Base-by-base conservation (phyloP, 92 coral and sea anemone species). In the Palythoa heliodiscus region DNA sequence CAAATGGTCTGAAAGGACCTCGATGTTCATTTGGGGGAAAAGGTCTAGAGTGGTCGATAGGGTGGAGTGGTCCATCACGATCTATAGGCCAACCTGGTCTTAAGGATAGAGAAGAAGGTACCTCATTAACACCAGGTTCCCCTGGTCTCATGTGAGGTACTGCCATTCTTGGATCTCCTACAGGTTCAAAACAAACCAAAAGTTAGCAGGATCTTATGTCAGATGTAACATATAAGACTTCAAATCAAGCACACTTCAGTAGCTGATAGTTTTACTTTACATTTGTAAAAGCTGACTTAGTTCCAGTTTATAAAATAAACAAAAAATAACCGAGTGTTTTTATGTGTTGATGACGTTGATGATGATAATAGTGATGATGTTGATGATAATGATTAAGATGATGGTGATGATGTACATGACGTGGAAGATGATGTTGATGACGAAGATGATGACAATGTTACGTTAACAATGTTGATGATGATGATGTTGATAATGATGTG, bases 21-120 rank as follows among this genome's bases (percentile, higher is more conserved):
- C 14, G 89, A 70, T 88, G 76, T 15, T 93, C 93, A 75, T 83
- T 69, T 29, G 87, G 84, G 48, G 69, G 82, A 50, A 87, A 88
- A 6, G 89, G 84, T 82, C 89, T 76, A 23, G 25, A 78, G 19
- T 82, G 85, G 69, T 88, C 81, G 37, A 83, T 54, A n/a, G 83
- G 86, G 6, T 87, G 92, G 80, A 85, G 68, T 43, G 83, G 84
- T 25, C 78, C 87, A 81, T 82, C 79, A 35, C 58, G 82, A 39
- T 73, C 52, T 64, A 77, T 69, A 3, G 78, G 70, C 25, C 61
- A 48, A 35, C 79, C 78, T 14, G 75, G 69, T 29, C 70, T 55
- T 50, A 75, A 80, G 47, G 86, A 71, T 61, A 87, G 89, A 15
- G 78, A 85, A 9, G 71, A 84, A 20, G 63, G 52, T n/a, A 43